Conservation (phyloP, 2,113 vertebrate species). For the Ariopsis seemanni region DNA sequence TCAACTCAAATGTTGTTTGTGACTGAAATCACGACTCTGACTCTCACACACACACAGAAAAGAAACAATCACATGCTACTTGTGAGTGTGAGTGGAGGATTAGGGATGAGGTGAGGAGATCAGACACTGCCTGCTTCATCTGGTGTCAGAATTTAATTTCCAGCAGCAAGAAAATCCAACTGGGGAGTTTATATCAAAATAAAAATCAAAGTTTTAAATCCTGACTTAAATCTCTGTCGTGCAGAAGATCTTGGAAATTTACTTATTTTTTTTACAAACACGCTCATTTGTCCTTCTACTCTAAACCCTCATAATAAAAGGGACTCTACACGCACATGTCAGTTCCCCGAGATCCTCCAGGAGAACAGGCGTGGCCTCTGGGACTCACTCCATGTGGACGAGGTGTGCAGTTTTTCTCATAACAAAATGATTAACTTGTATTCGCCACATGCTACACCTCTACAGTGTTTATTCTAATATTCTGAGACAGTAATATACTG, state of each 20-base stretch:
- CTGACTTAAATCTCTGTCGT: not conserved
- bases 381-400: not conserved
- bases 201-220: not conserved
- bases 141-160: no score
- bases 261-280: no score
- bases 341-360: not conserved
- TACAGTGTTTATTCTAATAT: not conserved
- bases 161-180: no score
- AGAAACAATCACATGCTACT: not conserved
- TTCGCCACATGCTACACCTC: not conserved
- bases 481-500: not conserved
- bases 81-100: not conserved
- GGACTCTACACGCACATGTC: not conserved
- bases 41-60: not conserved
- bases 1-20: not conserved
- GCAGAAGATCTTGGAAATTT: not conserved
- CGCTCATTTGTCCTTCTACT: not conserved
- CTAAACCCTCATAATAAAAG: not conserved
- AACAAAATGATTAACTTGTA: not conserved
- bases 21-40: not conserved
- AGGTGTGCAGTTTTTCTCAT: not conserved
- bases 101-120: not conserved
- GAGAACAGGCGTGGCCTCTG: not conserved
- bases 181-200: no score
- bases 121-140: not conserved